These are phyloP conservation scores for Lampropteryx suffumata DNA, from an alignment of 2,888 invertebrate species.

Conservation along the genomic window DNA sequence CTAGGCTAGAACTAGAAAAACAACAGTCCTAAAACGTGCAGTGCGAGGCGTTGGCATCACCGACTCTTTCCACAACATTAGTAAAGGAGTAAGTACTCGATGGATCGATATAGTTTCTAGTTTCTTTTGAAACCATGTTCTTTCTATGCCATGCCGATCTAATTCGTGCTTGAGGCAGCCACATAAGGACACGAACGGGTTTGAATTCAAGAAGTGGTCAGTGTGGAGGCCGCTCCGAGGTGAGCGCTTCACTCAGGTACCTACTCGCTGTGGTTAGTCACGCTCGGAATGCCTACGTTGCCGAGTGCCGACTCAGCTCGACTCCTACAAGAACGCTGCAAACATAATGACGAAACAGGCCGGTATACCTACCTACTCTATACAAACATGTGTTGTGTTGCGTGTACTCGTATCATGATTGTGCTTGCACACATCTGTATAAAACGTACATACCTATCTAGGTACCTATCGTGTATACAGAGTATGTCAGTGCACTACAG, in stretches of 20 bases:
- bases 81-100: neutral
- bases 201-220: conserved; percentile 71
- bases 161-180: conserved; percentile 46
- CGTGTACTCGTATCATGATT: conserved; percentile 4
- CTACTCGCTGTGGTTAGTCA: conserved; percentile 63
- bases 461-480: conserved; percentile 7
- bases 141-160: conserved; percentile 40
- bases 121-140: conserved; percentile 26
- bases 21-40: conserved; percentile 4
- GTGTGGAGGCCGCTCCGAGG: conserved; percentile 71
- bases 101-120: conserved; percentile 17
- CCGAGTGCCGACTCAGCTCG: conserved; percentile 49
- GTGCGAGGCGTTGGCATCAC: conserved; percentile 11
- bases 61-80: conserved; percentile 6
- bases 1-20: conserved; percentile 7
- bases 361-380: conserved; percentile 37
- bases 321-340: conserved; percentile 57
- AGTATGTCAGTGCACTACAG: conserved; percentile 23
- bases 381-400: conserved; percentile 26
- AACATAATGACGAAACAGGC: conserved; percentile 52
- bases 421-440: conserved; percentile 24
- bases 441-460: neutral
- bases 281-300: conserved; percentile 66
- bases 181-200: conserved; percentile 62
- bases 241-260: conserved; percentile 66